Conservation (phyloP, 2,113 vertebrate species). For the Thermophis baileyi region DNA sequence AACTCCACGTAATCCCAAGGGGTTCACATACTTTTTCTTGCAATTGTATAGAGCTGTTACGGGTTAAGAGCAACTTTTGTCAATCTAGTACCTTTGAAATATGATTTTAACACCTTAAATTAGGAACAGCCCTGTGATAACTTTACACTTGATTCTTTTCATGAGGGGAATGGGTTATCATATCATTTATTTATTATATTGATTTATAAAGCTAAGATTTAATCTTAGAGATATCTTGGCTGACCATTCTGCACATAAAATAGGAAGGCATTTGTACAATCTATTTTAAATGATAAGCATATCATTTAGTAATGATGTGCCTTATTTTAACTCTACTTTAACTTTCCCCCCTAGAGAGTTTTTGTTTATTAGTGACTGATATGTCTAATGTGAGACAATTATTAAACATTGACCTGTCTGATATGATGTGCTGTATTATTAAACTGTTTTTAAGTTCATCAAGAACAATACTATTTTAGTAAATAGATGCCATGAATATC, state of each 20-base stretch:
- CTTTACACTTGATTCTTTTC: background rate
- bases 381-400: background rate
- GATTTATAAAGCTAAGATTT: background rate
- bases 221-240: background rate
- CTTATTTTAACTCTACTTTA: background rate
- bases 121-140: background rate
- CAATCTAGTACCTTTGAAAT: background rate
- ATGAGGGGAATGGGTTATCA: background rate
- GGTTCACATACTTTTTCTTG: too few species aligned
- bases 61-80: background rate
- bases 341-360: background rate
- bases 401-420: background rate
- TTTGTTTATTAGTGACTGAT: background rate
- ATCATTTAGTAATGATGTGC: background rate
- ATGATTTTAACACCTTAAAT: background rate
- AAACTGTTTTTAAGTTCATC: background rate
- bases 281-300: background rate
- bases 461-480: background rate
- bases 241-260: background rate
- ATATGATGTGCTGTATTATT: background rate
- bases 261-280: background rate
- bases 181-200: background rate
- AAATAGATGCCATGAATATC: background rate
- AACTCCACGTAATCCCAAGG: too few species aligned
- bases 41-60: background rate